Evolutionary conservation across 2,888 invertebrate genomes (phyloP).

Genomic region (Branchellion lobata): DNA sequence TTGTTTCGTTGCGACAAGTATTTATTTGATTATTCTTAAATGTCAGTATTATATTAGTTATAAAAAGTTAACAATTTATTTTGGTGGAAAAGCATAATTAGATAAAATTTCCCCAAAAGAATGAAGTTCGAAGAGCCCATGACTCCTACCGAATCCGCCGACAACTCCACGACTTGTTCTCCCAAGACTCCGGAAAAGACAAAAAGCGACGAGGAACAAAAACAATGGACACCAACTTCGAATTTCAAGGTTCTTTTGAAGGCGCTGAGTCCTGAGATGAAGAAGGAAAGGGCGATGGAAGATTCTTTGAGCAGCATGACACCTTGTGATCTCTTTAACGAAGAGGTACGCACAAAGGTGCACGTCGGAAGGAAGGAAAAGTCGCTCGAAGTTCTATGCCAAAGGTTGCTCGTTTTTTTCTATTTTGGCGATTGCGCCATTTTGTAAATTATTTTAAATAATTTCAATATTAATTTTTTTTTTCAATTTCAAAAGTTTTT

Average conservation of each 20-base stretch:
- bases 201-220: constrained; percentile 37
- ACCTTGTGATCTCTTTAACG: background rate
- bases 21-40: too few relatives aligned
- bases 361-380: constrained; percentile 58
- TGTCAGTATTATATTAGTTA: too few relatives aligned
- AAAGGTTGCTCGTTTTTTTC: constrained; percentile 55
- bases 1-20: too few relatives aligned
- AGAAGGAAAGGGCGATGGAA: constrained; percentile 49
- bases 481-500: background rate
- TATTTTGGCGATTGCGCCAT: too few relatives aligned
- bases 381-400: constrained; percentile 60
- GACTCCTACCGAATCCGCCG: background rate
- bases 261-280: constrained; percentile 66
- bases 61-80: too few relatives aligned
- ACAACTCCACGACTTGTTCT: background rate
- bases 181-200: constrained; percentile 2
- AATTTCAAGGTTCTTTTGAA: constrained; percentile 71
- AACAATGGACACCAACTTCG: constrained; percentile 69
- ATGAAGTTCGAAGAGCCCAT: background rate
- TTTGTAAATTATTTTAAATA: too few relatives aligned
- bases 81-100: too few relatives aligned
- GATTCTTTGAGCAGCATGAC: too few relatives aligned
- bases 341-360: constrained; percentile 1
- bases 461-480: too few relatives aligned
- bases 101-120: too few relatives aligned